These are phyloP conservation scores for Leptinotarsa rubiginosa DNA, from an alignment of 2,888 invertebrate genomes.

Conservation along the genomic window DNA sequence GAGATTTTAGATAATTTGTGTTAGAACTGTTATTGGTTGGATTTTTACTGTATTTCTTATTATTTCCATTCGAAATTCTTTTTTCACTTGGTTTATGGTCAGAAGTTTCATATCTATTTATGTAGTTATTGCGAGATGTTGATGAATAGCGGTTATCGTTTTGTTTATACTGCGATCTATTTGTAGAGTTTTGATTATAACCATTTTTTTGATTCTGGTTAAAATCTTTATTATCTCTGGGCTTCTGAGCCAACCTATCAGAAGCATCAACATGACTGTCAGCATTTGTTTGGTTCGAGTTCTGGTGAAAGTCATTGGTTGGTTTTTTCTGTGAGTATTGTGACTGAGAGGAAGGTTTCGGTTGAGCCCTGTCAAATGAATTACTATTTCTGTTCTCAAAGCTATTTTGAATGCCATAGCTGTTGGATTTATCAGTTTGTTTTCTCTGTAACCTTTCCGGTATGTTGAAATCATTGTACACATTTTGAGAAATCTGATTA, in stretches of 20 bases:
- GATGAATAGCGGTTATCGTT: constrained; percentile 2
- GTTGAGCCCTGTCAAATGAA: background rate
- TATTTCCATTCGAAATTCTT: background rate
- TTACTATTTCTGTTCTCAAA: background rate
- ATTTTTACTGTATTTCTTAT: background rate
- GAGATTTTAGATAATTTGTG: background rate
- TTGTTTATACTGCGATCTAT: constrained; percentile 6
- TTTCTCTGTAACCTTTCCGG: constrained; percentile 2
- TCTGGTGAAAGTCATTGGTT: background rate
- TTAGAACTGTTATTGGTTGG: background rate
- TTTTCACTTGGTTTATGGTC: background rate
- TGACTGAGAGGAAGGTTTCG: background rate
- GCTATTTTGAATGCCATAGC: background rate
- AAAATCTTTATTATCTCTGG: background rate
- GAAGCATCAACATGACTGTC: background rate
- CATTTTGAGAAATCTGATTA: background rate
- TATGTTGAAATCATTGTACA: background rate
- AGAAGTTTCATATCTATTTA: constrained; percentile 3
- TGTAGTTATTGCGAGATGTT: background rate
- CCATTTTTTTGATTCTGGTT: background rate
- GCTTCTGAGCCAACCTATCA: background rate
- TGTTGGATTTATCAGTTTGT: background rate
- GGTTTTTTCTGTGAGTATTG: background rate
- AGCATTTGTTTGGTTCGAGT: background rate
- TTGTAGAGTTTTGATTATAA: background rate